Evolutionary conservation across 2,113 vertebrate genomes (phyloP).

Genomic region (Zosterops lateralis): DNA sequence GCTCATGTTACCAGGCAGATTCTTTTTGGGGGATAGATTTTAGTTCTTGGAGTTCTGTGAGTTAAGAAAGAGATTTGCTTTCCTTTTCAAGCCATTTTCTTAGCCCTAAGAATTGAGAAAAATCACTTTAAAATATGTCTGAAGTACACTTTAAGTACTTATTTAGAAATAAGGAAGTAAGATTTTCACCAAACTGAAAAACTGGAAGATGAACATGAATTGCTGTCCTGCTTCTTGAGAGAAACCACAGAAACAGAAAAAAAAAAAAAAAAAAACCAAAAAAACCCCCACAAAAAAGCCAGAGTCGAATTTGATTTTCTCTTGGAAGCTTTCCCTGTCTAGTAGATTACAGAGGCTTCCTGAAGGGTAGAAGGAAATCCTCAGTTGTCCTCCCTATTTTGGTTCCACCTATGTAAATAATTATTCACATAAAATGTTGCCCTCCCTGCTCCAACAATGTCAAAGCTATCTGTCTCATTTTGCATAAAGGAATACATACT

Average conservation of each 20-base stretch:
- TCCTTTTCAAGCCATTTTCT: neutral
- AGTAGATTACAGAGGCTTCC: neutral
- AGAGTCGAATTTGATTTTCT: neutral
- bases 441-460: neutral
- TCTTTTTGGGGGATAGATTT: accelerated
- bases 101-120: neutral
- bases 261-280: neutral
- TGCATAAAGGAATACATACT: neutral
- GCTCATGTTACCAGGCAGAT: neutral
- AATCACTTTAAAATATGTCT: neutral
- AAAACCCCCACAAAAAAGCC: neutral
- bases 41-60: neutral
- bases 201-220: neutral
- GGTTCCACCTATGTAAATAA: accelerated
- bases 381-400: neutral
- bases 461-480: neutral
- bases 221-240: neutral
- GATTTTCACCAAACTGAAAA: neutral
- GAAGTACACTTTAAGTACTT: neutral
- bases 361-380: neutral
- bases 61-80: neutral
- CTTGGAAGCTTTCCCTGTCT: accelerated
- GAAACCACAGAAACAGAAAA: neutral
- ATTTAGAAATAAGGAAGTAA: neutral
- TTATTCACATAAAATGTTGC: neutral